Base-by-base conservation (phyloP, 2,797 vertebrate genomes). In the Microhierax caerulescens region DNA sequence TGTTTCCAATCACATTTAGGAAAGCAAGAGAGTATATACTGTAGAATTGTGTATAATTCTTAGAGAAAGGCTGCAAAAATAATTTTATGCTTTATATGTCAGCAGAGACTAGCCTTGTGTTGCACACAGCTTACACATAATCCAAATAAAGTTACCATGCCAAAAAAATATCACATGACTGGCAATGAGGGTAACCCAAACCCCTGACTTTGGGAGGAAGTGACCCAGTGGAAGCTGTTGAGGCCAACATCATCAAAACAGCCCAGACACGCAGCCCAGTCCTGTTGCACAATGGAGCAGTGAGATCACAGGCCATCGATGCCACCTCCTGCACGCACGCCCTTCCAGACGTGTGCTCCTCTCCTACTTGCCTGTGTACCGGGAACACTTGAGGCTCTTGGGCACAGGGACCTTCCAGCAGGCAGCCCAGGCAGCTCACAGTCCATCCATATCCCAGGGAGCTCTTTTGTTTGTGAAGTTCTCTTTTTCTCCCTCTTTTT, bases 171-270 rank as follows among this genome's bases (percentile, higher is more conserved):
- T 24, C 59, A 25, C 54, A 27, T 76, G 95, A 80, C 79, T 83
- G 92, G 88, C 85, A 77, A 10, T 5, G 32, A 93, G 48, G 60
- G 77, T 89, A 96, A 95, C 48, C 80, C 74, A 95, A 94, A 53
- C 51, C 90, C 79, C 80, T 34, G 86, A 15, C 70, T 53, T 30
- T 5, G 43, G 70, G 67, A 94, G 95, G 92, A 93, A 96, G 74
- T 89, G 51, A 96, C 77, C 80, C 92, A 76, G 54, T 63, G 77
- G 92, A 92, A 85, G 86, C 47, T 85, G 70, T 32, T 80, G 79
- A 77, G 23, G 90, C 85, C 95, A 95, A 59, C 43, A 47, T 10
- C 67, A 30, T 89, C 59, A 59, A 89, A 94, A 95, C 85, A 96
- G 70, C 70, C 36, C 47, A 57, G 88, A 82, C 37, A 10, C 67